Percentiles rank a stretch among this genome's conserved stretches.
Conservation (phyloP, 1,140 invertebrate species). For the Uloborus diversus region DNA sequence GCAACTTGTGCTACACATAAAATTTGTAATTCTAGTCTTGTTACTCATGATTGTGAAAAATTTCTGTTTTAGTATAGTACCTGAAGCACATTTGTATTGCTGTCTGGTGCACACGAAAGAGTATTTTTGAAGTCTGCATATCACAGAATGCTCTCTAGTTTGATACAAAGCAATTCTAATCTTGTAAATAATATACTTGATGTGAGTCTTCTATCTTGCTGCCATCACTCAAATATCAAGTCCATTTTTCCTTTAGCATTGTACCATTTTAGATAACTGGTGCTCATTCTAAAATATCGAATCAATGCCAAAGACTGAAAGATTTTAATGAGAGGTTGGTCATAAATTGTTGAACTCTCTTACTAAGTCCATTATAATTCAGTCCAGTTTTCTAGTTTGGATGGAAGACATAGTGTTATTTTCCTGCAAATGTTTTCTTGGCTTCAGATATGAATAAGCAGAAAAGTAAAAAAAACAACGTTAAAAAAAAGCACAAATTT, state of each 20-base stretch:
- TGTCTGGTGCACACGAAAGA: neutral
- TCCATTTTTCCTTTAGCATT: constrained; percentile 2
- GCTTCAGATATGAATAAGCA: too few relatives aligned
- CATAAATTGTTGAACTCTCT: too few relatives aligned
- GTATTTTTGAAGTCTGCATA: neutral
- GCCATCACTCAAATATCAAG: neutral
- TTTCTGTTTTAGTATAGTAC: neutral
- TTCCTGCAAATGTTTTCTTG: too few relatives aligned
- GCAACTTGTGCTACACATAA: too few relatives aligned
- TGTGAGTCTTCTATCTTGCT: neutral
- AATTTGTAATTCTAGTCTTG: too few relatives aligned
- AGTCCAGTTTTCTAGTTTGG: too few relatives aligned
- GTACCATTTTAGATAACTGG: constrained; percentile 3
- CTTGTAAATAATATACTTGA: neutral
- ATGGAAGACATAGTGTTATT: too few relatives aligned
- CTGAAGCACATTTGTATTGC: neutral
- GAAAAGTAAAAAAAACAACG: too few relatives aligned
- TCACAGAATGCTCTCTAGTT: neutral
- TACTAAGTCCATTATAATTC: too few relatives aligned
- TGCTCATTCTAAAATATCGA: constrained; percentile 3
- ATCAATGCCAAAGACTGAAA: constrained; percentile 11
- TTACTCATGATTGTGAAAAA: neutral
- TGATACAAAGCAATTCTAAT: neutral
- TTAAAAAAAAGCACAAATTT: too few relatives aligned
- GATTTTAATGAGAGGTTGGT: too few relatives aligned